Evolutionary conservation across 1,140 invertebrate genomes (phyloP), one percentile per base, ranked within the genome.

Genomic region (Drosophila kohkoa): DNA sequence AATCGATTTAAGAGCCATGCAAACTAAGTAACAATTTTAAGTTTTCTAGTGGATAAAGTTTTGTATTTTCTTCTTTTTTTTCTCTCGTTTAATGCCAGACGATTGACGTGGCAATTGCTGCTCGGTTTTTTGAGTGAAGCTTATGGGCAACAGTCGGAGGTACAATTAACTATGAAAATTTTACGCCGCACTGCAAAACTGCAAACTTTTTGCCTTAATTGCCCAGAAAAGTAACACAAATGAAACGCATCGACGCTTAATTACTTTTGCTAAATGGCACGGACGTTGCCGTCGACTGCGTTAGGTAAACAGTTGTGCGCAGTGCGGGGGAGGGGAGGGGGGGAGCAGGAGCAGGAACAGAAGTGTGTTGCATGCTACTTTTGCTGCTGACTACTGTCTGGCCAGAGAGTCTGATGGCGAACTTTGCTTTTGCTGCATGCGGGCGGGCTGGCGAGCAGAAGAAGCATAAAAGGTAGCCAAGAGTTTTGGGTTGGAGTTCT

Each of bases 171-270:
- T 87, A 79, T 75, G 82, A 87, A 85, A 75, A 85, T 80, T 80
- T 77, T 80, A 80, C 81, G 82, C 78, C 70, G 82, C 78, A 75
- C 60, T 66, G 49, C 51, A 54, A 75, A 83, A 64, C 62, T 72
- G 54, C 48, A 76, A 77, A 77, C 58, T 74, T 74, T 77, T 67
- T 60, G 71, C 79, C 79, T 74, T 87, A 86, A 86, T 86, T 86
- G 82, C 82, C 82, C 82, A 86, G 82, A 86, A 87, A 82, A 86
- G 82, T 87, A 87, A 86, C 82, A 86, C 82, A 86, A 86, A 86
- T 87, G 82, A 87, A 86, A 86, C 82, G 82, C 82, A 86, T 86
- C 82, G 82, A 82, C 79, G 82, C 82, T 86, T 86, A 86, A 86
- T 86, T 86, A 86, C 82, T 86, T 86, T 86, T 87, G 71, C 82